Base-by-base conservation (phyloP, 92 coral and sea anemone genomes). In the Porites rus region DNA sequence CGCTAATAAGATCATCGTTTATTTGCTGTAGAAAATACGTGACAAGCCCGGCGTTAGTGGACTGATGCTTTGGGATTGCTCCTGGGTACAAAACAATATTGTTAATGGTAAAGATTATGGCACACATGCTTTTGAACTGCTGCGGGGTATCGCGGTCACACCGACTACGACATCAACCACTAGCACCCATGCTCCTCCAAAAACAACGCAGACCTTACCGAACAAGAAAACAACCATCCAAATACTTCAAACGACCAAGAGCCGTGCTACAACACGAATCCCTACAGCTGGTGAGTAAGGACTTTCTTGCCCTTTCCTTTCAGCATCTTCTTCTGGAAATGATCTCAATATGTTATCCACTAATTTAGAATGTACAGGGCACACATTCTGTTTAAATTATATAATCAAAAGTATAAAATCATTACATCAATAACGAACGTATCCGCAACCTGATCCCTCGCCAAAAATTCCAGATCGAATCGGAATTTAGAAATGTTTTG, bases 1-100 rank as follows among this genome's bases (percentile, higher is more conserved):
- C 14, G 13, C 60, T 54, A 9, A 54, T 54, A 28, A 28, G 31
- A 28, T 28, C 31, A 28, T 70, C 13, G 84, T 52, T 62, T 43
- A 10, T 46, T 46, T 22, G 18, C 76, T 21, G n/a, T 52, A 92
- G 98, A 71, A 87, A 90, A 94, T 94, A 50, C 94, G 94, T 60
- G 93, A 90, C 92, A 94, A 94, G 82, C 90, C 91, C 65, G 94
- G 94, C 0, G 92, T 94, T 21, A 94, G 95, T 24, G 98, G 98
- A 43, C 50, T 94, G 6, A 94, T 94, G 95, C 88, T 94, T 62
- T 94, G 98, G 98, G 98, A 94, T 56, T 93, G 95, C 71, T 94
- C 98, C 51, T 94, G 94, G 94, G 98, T 86, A 65, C 95, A 94
- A 89, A 94, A 94, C 76, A 94, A 94, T 83, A 76, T 90, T 56